Conservation (phyloP, 2,797 vertebrate species). For the Salmo trutta region DNA sequence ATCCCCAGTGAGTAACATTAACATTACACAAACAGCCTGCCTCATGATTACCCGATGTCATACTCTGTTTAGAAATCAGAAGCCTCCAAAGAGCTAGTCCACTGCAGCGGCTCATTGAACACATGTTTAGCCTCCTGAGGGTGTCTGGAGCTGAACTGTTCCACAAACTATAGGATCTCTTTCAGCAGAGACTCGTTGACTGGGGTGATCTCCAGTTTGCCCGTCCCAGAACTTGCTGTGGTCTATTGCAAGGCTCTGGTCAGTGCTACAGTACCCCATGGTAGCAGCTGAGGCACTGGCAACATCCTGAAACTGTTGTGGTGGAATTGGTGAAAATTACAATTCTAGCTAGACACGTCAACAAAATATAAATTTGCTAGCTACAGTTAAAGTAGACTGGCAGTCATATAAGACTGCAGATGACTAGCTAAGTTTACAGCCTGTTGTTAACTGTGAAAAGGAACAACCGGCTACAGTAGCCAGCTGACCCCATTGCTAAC, state of each 20-base stretch:
- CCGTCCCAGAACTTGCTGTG: constrained; percentile 54
- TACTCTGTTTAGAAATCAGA: constrained; percentile 83
- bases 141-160: constrained; percentile 75
- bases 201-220: constrained; percentile 77
- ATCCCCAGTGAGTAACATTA: constrained; percentile 41
- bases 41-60: constrained; percentile 59
- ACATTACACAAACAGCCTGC: constrained; percentile 29
- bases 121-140: constrained; percentile 79
- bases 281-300: constrained; percentile 1
- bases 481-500: too few relatives aligned
- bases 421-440: not conserved
- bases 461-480: too few relatives aligned
- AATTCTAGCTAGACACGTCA: not conserved
- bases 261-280: constrained; percentile 75
- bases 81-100: constrained; percentile 78
- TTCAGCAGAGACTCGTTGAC: constrained; percentile 81
- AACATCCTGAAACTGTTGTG: not conserved
- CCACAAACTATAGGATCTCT: constrained; percentile 80
- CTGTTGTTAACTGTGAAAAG: too few relatives aligned
- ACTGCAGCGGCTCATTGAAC: constrained; percentile 86
- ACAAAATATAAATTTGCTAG: not conserved
- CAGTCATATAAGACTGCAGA: not conserved
- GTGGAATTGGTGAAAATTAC: not conserved
- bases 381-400: not conserved
- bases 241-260: constrained; percentile 83